Base-by-base conservation (phyloP, 2,888 invertebrate genomes). In the Trissolcus japonicus region DNA sequence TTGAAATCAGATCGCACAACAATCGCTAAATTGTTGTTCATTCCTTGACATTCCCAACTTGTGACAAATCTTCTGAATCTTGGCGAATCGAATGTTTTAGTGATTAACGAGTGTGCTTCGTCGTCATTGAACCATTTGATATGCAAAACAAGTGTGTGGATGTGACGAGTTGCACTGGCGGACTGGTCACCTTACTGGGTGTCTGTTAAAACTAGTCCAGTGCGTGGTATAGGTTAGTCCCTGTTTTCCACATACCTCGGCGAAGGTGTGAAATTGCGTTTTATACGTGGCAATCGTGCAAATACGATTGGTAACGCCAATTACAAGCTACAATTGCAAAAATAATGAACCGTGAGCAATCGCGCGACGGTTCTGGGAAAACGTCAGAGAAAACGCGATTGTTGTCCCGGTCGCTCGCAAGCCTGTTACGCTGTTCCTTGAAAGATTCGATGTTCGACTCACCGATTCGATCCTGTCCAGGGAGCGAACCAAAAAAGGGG, bases 391-490 rank as follows among this genome's bases (percentile, higher is more conserved):
- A 69, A 69, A 50, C 41, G 17, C 53, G 59, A 67, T 67, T 67
- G 59, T 59, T 59, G 53, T 67, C 21, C 17, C 56, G 13, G 25
- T 13, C 6, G 53, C 4, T 51, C 11, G 17, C 19, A 13, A 17
- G 21, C 11, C 51, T 51, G 19, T 17, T 17, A 17, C 16, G 19
- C 17, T 11, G 19, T 51, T 17, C 51, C 9, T 19, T 43, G 25
- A 46, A 16, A 6, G n/a, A 16, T 46, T 16, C 46, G 46, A 46
- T 3, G 46, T 51, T 14, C 29, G 35, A 76, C 71, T 72, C 62
- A 76, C 76, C 76, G 57, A 66, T 19, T 2, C 48, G 51, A 21
- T 59, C 60, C 68, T 61, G 59, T 51, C 66, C 61, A 17, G 57
- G 41, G 46, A 40, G 40, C 13, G 50, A 68, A 55, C 75, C 63